Evolutionary conservation across 2,888 invertebrate genomes (phyloP).

Genomic region (Eudasyphora cyanicolor): DNA sequence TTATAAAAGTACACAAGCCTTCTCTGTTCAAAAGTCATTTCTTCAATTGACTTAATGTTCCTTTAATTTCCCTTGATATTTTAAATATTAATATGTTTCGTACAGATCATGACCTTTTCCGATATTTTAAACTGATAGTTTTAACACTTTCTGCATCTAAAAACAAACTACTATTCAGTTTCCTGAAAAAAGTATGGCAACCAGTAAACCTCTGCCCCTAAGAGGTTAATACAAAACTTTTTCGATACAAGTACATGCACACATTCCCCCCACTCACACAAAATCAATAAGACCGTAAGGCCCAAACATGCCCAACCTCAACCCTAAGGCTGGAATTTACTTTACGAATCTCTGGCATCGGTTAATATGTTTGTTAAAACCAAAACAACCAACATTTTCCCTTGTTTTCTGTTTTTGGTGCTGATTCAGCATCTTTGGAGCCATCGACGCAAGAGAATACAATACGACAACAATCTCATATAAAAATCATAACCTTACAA

Average conservation of each 20-base stretch:
- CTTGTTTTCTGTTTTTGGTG: conserved; percentile 1
- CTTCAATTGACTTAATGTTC: too few species aligned
- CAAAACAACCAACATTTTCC: conserved; percentile 13
- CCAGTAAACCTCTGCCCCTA: neutral
- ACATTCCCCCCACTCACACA: neutral
- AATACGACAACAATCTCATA: too few species aligned
- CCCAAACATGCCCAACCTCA: neutral
- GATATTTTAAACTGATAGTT: too few species aligned
- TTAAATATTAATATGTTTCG: too few species aligned
- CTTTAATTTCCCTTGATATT: too few species aligned
- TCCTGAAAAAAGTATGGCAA: too few species aligned
- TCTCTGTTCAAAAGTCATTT: too few species aligned
- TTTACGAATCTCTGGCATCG: conserved; percentile 6
- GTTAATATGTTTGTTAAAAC: conserved; percentile 10
- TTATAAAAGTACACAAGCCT: too few species aligned
- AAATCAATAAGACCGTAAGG: conserved; percentile 23
- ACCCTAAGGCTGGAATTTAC: neutral
- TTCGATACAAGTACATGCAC: neutral
- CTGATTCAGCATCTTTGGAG: conserved; percentile 23
- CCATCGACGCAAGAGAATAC: conserved; percentile 13
- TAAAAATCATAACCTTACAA: conserved; percentile 42
- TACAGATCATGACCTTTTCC: too few species aligned
- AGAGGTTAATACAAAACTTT: neutral
- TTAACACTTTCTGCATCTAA: too few species aligned
- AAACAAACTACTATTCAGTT: too few species aligned